Evolutionary conservation across 2,888 invertebrate species (phyloP).

Genomic region (Pristionchus mayeri): DNA sequence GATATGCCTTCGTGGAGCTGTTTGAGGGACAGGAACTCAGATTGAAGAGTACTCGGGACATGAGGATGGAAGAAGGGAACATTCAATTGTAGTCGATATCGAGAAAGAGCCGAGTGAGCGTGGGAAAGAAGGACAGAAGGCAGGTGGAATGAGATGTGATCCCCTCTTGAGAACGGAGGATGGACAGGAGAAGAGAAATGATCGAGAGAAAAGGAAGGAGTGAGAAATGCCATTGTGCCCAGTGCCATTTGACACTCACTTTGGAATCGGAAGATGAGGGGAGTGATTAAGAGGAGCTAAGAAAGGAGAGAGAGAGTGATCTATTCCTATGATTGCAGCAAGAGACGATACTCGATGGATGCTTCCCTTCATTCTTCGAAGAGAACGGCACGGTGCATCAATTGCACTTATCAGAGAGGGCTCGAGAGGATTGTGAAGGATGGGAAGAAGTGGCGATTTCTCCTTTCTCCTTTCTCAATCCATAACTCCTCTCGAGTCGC

Average conservation of each 20-base stretch:
- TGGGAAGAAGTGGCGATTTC: not conserved
- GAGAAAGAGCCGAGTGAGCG: not conserved
- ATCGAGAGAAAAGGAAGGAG: not conserved
- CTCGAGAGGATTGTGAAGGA: not conserved
- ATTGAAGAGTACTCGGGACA: too few species aligned
- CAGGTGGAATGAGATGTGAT: constrained; percentile 10
- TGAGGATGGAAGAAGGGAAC: too few species aligned
- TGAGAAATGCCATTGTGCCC: not conserved
- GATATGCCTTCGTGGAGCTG: too few species aligned
- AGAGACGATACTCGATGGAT: too few species aligned
- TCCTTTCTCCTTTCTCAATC: not conserved
- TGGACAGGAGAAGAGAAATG: not conserved
- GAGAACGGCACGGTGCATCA: too few species aligned
- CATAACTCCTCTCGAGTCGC: constrained; percentile 13
- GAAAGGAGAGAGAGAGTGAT: too few species aligned
- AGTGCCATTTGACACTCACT: not conserved
- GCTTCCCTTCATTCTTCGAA: too few species aligned
- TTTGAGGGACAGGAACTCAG: too few species aligned
- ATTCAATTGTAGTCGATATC: not conserved
- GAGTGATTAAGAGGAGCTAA: too few species aligned
- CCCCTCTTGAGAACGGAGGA: not conserved
- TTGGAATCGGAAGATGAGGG: too few species aligned
- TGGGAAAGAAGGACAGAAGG: not conserved
- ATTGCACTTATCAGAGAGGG: too few species aligned
- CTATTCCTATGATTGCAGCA: too few species aligned